Evolutionary conservation across 2,113 vertebrate genomes (phyloP), one percentile per base, ranked within the genome.

Genomic region (Nyctereutes procyonoides): DNA sequence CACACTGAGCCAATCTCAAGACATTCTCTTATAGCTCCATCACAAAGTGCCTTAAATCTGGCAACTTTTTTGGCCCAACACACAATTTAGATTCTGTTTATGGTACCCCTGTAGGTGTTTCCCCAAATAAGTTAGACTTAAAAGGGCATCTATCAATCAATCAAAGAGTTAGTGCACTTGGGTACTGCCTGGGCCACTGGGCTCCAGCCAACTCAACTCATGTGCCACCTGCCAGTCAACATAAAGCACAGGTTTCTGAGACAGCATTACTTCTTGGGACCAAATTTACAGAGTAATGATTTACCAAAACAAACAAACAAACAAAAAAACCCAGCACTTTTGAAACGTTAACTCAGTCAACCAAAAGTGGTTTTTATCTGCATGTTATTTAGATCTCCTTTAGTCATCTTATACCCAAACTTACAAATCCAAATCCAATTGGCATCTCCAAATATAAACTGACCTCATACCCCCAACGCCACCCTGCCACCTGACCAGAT

Each of bases 41-140:
- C 82, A 93, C 93, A 86, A 97, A 97, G 84, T 53, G 53, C 93
- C 95, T 73, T 11, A 28, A 13, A 19, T 96, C 73, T 32, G 96
- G 88, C 95, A 94, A 56, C 94, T 84, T 95, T 97, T 94, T 96
- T 96, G 97, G 97, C 96, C 96, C 92, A 92, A 10, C 3, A 2
- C 10, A 79, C 15, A 5, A 73, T 97, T 97, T 71, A 73, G 93
- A 35, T 94, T 84, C 26, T 88, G 30, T 94, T 95, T 83, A 58
- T 9, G 97, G 77, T 95, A 96, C 85, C 94, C 67, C 97, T 92
- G 81, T 92, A 71, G 13, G 65, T 96, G 88, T 96, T 96, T 93
- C 65, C 93, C 96, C 93, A 94, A 97, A 26, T 97, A 97, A 98
- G 91, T 96, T 90, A 74, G 20, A 98, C 90, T 98, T 97, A 53